Evolutionary conservation across 2,888 invertebrate species (phyloP).

Genomic region (Embidobia sp.): DNA sequence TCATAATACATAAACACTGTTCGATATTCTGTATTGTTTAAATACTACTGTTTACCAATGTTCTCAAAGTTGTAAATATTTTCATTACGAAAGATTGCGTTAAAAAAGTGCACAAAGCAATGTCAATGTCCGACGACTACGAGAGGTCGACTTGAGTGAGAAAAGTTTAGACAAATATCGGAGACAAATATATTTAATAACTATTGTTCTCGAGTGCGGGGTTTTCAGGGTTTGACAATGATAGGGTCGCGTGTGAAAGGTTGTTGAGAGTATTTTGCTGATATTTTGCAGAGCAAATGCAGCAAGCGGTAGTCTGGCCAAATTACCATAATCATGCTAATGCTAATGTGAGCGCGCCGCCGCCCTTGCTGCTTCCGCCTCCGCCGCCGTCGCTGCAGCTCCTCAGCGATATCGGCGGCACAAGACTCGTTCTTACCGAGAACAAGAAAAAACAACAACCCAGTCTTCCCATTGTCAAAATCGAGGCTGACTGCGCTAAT

Average conservation of each 20-base stretch:
- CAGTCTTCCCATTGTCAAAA: constrained; percentile 85
- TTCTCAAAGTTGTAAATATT: too few relatives aligned
- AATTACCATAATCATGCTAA: constrained; percentile 83
- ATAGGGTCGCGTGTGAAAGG: background rate
- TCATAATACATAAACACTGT: too few relatives aligned
- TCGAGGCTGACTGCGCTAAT: constrained; percentile 85
- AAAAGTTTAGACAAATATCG: too few relatives aligned
- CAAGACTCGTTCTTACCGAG: constrained; percentile 85
- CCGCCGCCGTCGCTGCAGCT: constrained; percentile 87
- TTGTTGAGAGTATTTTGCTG: constrained; percentile 24
- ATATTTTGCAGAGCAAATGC: constrained; percentile 84
- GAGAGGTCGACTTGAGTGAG: too few relatives aligned
- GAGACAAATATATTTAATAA: too few relatives aligned
- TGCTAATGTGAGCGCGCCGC: constrained; percentile 80
- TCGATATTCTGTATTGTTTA: too few relatives aligned
- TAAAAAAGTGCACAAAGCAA: too few relatives aligned
- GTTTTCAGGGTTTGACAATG: too few relatives aligned
- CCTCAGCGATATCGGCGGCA: constrained; percentile 82
- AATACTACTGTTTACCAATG: too few relatives aligned
- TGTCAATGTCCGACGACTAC: too few relatives aligned
- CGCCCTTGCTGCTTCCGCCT: constrained; percentile 82
- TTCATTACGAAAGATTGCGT: too few relatives aligned
- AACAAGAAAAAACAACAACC: constrained; percentile 84
- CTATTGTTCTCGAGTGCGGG: too few relatives aligned
- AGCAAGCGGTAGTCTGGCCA: constrained; percentile 89